Base-by-base conservation (phyloP, 2,797 vertebrate species). In the Xyrichtys novacula region DNA sequence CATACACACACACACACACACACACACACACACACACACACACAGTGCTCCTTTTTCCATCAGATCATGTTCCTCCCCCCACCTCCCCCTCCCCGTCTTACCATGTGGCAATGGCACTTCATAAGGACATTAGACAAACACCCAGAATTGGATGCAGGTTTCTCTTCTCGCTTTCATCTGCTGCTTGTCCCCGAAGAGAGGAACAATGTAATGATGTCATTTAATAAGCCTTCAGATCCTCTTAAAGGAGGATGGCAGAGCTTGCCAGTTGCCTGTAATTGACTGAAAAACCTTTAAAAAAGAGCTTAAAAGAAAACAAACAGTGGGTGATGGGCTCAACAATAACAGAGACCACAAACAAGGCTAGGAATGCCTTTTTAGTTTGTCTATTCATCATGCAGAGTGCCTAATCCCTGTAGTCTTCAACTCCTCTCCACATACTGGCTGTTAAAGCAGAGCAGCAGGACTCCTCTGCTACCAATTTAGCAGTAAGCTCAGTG, bases 191-290 rank as follows among this genome's bases (percentile, higher is more conserved):
- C 89, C 79, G 81, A 90, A 88, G 87, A 89, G 84, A 85, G 79
- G 77, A 91, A 87, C 88, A 90, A 88, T 89, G 91, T 68, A 80
- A 78, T 94, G 93, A 93, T 92, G 91, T 93, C 90, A 93, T 92
- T 89, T 88, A 90, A 87, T 68, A 47, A 83, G 76, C 82, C 75
- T 87, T 91, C 87, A 86, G 85, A 91, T 88, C 86, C 83, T 74
- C 81, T 84, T 84, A 71, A 80, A 86, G 84, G 76, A 88, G 65
- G 81, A 87, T 76, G 89, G 88, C 84, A 84, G 74, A 59, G 84
- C 81, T 82, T 81, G 80, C 88, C 87, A 87, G 85, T 91, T 82
- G 89, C 86, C 90, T 81, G 80, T 89, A 92, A 92, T 91, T 90
- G 87, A 89, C 87, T 89, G 76, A 88, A 91, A 86, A 88, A 77